These are phyloP conservation scores for Sarcophaga caerulescens DNA, from an alignment of 2,888 invertebrate species.

Conservation along the genomic window DNA sequence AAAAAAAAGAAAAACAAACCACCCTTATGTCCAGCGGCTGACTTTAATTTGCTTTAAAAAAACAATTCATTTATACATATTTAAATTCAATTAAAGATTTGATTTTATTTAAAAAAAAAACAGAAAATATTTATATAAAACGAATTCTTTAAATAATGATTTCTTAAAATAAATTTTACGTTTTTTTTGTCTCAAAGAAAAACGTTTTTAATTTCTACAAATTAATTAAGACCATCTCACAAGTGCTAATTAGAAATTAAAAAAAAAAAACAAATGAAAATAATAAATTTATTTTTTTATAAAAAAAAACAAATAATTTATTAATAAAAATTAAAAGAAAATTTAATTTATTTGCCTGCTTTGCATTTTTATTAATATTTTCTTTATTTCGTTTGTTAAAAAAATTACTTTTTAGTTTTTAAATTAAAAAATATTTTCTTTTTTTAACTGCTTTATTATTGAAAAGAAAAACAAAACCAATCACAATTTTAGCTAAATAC, in stretches of 20 bases:
- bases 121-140: slow-evolving; percentile 28
- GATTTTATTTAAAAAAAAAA: slow-evolving; percentile 37
- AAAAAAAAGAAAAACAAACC: not conserved
- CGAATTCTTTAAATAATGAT: slow-evolving; percentile 20
- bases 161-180: slow-evolving; percentile 24
- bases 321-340: slow-evolving; percentile 39
- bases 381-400: slow-evolving; percentile 4
- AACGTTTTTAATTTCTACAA: slow-evolving; percentile 40
- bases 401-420: not conserved
- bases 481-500: slow-evolving; percentile 9
- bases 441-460: slow-evolving; percentile 39
- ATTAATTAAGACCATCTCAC: slow-evolving; percentile 81
- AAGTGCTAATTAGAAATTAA: slow-evolving; percentile 80
- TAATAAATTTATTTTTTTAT: slow-evolving; percentile 40
- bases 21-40: slow-evolving; percentile 46
- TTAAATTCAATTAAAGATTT: slow-evolving; percentile 37
- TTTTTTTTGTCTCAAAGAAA: slow-evolving; percentile 36
- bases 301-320: slow-evolving; percentile 53
- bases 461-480: not conserved
- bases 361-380: slow-evolving; percentile 47
- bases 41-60: slow-evolving; percentile 49
- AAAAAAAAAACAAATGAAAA: slow-evolving; percentile 36
- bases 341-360: slow-evolving; percentile 61
- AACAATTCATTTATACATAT: slow-evolving; percentile 14
- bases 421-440: not conserved